Evolutionary conservation across 2,888 invertebrate species (phyloP).

Genomic region (Pristionchus maxplancki): DNA sequence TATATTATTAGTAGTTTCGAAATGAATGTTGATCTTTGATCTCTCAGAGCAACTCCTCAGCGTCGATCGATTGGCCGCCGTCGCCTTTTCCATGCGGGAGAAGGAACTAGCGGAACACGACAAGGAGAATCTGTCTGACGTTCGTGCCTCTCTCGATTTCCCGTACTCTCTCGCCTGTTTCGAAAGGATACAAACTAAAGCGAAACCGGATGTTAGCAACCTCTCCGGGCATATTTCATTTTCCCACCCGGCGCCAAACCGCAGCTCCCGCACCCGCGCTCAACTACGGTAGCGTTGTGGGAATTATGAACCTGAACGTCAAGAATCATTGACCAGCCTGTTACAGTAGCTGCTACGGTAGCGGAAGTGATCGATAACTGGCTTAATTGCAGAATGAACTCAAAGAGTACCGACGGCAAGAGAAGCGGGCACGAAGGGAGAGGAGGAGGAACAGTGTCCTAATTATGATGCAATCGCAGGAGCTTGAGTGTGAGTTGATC

Average conservation of each 20-base stretch:
- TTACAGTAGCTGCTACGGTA: too few species aligned
- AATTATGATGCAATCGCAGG: neutral
- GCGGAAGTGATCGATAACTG: neutral
- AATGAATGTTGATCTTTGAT: neutral
- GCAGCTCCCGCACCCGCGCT: neutral
- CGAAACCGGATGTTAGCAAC: neutral
- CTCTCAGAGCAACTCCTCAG: neutral
- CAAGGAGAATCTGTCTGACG: neutral
- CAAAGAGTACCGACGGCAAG: neutral
- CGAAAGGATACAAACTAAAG: too few species aligned
- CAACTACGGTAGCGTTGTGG: neutral
- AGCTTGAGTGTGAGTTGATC: conserved; percentile 18
- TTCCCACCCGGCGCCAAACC: neutral
- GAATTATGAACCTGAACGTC: too few species aligned
- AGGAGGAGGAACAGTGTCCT: conserved; percentile 30
- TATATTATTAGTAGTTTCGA: neutral
- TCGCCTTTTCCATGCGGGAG: conserved; percentile 16
- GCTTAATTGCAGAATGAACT: neutral
- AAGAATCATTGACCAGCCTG: neutral
- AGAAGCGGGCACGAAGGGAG: conserved; percentile 33
- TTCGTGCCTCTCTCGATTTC: neutral
- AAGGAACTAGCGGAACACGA: neutral
- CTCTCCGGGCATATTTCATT: neutral
- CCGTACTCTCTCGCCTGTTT: too few species aligned
- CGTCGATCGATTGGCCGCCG: neutral